These are phyloP conservation scores for Charina bottae DNA, from an alignment of 2,113 vertebrate species.

Conservation along the genomic window DNA sequence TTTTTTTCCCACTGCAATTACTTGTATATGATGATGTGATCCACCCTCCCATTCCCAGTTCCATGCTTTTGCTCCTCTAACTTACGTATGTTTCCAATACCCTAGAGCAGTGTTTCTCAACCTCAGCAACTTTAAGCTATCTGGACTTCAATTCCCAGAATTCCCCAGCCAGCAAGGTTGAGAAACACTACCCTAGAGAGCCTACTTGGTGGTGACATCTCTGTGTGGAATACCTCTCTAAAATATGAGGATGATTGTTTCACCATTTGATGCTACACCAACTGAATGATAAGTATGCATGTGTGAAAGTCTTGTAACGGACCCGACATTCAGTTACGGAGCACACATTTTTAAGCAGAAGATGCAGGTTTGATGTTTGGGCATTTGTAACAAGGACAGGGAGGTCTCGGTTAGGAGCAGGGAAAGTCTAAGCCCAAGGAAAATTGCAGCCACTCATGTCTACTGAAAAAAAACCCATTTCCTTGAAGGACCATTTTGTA, in stretches of 20 bases:
- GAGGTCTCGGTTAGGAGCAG: neutral
- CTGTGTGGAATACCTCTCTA: neutral
- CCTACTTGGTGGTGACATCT: neutral
- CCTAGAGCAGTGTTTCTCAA: neutral
- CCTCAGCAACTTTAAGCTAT: no score
- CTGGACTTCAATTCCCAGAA: no score
- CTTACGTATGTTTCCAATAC: neutral
- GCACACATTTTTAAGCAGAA: neutral
- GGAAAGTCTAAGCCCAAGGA: neutral
- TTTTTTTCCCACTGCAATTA: no score
- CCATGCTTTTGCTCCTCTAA: neutral
- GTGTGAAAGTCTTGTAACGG: neutral
- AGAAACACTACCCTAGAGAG: neutral
- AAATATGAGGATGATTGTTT: neutral
- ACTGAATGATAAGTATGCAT: neutral
- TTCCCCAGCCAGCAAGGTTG: no score
- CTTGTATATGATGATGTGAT: neutral
- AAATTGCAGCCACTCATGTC: neutral
- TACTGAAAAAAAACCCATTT: neutral
- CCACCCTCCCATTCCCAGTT: neutral
- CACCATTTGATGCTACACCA: neutral
- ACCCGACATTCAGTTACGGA: neutral
- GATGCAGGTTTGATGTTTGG: neutral
- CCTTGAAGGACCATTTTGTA: neutral
- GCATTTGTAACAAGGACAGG: neutral